A percentile compares a stretch with the other conserved stretches of the same genome.
phyloP scores from a whole-genome alignment of 2,888 invertebrate species.

The Apamea anceps region DNA sequence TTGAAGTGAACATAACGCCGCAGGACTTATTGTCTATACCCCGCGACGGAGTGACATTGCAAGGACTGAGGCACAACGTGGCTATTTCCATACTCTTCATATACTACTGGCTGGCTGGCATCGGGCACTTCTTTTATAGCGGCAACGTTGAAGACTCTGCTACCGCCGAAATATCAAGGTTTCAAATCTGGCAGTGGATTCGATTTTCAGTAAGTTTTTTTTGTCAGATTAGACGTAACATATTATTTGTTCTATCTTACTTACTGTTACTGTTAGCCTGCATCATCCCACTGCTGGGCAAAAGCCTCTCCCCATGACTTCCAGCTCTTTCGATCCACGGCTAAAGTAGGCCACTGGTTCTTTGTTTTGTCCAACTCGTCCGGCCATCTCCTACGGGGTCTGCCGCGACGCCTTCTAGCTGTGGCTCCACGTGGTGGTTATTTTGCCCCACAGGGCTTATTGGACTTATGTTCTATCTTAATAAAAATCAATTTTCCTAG shows the following conservation, averaged over 20 bases:
- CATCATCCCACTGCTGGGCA: too few species aligned
- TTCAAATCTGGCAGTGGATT: constrained; percentile 94
- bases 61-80: constrained; percentile 92
- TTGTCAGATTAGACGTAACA: neutral
- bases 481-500: neutral
- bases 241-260: neutral
- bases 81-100: constrained; percentile 92
- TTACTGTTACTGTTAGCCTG: neutral
- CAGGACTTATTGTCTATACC: constrained; percentile 90
- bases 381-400: too few species aligned
- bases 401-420: too few species aligned
- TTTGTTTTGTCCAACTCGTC: too few species aligned
- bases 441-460: too few species aligned
- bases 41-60: constrained; percentile 91
- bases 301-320: too few species aligned
- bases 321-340: too few species aligned
- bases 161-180: constrained; percentile 93
- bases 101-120: constrained; percentile 92
- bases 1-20: constrained; percentile 81
- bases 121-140: constrained; percentile 92
- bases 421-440: too few species aligned
- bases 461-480: neutral
- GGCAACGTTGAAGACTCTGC: constrained; percentile 93
- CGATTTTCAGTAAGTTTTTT: constrained; percentile 88
- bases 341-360: too few species aligned